Percentiles rank a stretch among this genome's conserved stretches.
phyloP scores from a whole-genome alignment of 2,113 vertebrate genomes.

The Sceloporus undulatus region DNA sequence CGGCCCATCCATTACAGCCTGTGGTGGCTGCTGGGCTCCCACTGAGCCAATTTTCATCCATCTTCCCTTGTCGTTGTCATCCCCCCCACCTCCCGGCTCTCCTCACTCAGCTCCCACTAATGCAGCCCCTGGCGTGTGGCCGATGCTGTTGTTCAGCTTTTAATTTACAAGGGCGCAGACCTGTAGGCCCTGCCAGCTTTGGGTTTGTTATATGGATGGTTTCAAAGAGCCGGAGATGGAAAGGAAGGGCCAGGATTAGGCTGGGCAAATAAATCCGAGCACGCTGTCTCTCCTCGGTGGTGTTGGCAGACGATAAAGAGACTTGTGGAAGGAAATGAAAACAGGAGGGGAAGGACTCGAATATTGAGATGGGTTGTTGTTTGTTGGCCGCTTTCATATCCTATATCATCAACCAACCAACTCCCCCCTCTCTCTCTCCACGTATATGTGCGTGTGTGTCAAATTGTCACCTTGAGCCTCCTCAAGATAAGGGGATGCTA shows the following conservation, averaged over 20 bases:
- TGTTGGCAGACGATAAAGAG: constrained; percentile 37
- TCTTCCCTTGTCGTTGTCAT: constrained; percentile 15
- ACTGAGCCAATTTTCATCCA: constrained; percentile 46
- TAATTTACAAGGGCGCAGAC: constrained; percentile 44
- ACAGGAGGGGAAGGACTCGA: neutral
- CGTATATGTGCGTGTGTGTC: no score
- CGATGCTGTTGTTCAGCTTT: constrained; percentile 37
- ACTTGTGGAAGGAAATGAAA: constrained; percentile 19
- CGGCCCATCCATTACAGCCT: constrained; percentile 39
- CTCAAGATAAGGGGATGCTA: neutral
- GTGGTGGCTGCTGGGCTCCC: constrained; percentile 31
- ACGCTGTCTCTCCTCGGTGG: neutral
- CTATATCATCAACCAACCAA: neutral
- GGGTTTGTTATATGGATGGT: constrained; percentile 38
- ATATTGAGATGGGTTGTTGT: neutral
- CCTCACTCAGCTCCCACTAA: constrained; percentile 26
- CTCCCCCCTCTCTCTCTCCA: no score
- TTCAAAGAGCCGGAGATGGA: constrained; percentile 35
- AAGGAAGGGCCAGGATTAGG: constrained; percentile 28
- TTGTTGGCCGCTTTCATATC: neutral
- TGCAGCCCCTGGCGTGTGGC: constrained; percentile 30
- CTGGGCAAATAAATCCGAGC: constrained; percentile 17
- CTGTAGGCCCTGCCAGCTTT: constrained; percentile 15
- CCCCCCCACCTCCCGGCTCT: neutral
- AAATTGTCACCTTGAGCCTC: neutral